Conservation (phyloP, 2,797 vertebrate genomes). For the Mormyrops boulengeri region DNA sequence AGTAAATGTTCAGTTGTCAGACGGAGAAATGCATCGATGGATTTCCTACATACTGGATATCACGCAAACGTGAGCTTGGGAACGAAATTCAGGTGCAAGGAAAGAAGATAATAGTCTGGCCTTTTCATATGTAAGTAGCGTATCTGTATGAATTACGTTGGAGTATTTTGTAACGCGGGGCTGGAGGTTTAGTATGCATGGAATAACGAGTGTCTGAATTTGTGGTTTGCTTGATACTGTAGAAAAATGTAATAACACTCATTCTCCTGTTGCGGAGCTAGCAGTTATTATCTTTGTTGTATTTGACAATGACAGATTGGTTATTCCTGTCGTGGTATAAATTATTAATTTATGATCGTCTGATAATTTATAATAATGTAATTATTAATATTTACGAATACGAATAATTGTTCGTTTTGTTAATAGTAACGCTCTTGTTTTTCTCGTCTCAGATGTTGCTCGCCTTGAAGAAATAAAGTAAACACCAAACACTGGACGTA, state of each 20-base stretch:
- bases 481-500: constrained; percentile 35
- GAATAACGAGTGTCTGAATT: constrained; percentile 33
- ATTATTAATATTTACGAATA: background rate
- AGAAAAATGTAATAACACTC: constrained; percentile 27
- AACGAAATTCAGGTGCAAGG: constrained; percentile 42
- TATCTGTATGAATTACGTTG: constrained; percentile 34
- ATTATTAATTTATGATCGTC: background rate
- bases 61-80: constrained; percentile 47
- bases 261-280: constrained; percentile 32
- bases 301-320: background rate
- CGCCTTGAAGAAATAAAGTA: constrained; percentile 49
- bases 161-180: constrained; percentile 31
- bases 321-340: background rate
- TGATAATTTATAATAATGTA: background rate
- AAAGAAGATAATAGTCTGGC: constrained; percentile 31
- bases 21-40: constrained; percentile 47
- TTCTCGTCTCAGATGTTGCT: constrained; percentile 49
- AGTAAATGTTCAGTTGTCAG: constrained; percentile 48
- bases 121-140: constrained; percentile 59
- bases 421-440: constrained; percentile 30
- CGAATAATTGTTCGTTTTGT: background rate
- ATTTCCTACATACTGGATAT: constrained; percentile 49
- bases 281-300: constrained; percentile 21
- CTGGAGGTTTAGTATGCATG: constrained; percentile 39
- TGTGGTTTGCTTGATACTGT: constrained; percentile 28